Base-by-base conservation (phyloP, 1,140 invertebrate species). In the Drosophila teissieri region DNA sequence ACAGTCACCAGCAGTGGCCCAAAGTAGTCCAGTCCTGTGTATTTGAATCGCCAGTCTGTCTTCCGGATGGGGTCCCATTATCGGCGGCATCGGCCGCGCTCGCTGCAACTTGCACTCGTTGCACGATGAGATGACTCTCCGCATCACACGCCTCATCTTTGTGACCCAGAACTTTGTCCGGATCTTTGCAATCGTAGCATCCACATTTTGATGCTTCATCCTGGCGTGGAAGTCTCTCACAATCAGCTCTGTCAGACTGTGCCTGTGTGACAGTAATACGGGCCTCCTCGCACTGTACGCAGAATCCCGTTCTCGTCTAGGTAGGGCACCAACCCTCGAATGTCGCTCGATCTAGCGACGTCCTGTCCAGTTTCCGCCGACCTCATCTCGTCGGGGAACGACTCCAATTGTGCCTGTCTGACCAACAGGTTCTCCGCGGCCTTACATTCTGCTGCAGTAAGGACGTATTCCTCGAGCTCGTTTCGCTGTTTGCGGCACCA, bases 151-250 rank as follows among this genome's bases (percentile, higher is more conserved):
- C 3, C 27, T 44, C 36, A 52, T 4, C 42, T 45, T 46, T 27
- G 11, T 61, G 27, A 53, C 36, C 39, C 42, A 64, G 27, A 54
- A 45, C 22, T n/a, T 55, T 11, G 19, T 64, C 44, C 61, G 42
- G 19, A 55, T 57, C 62, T 65, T 11, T 4, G 37, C n/a, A 27
- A 63, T 54, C n/a, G 60, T 53, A 2, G 60, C 61, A 54, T 63
- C 61, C 49, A 55, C 40, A 7, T 46, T 63, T 24, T 63, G 51
- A 54, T 63, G 39, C 27, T 42, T 62, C 60, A 45, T 53, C 27
- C 22, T 42, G 19, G 4, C 40, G 31, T 37, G 60, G 12, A 19
- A 45, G 15, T 54, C 49, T 2, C n/a, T 0, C 17, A 34, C 40
- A 40, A 63, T 37, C 17, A 45, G 34, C 14, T 63, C 31, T 14